Evolutionary conservation across 2,888 invertebrate species (phyloP).

Genomic region (Agriopis aurantiaria): DNA sequence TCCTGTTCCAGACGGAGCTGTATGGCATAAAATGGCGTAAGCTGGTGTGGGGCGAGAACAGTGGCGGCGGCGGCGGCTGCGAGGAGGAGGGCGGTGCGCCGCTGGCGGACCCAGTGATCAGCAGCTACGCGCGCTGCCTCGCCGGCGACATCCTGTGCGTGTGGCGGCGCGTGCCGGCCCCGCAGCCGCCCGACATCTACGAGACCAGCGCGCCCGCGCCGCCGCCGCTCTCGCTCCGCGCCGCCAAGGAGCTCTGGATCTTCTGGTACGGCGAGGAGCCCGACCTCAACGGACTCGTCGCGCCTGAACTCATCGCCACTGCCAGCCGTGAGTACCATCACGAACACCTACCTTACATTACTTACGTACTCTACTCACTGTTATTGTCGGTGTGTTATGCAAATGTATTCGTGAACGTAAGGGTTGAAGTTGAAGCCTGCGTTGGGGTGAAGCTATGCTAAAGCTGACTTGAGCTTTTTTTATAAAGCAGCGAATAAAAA

Average conservation of each 20-base stretch:
- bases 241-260: slow-evolving; percentile 99
- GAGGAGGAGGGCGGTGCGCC: slow-evolving; percentile 88
- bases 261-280: slow-evolving; percentile 99
- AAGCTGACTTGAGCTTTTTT: neutral
- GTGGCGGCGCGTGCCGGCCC: slow-evolving; percentile 95
- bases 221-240: slow-evolving; percentile 92
- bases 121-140: slow-evolving; percentile 96
- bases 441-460: neutral
- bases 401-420: neutral
- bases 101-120: slow-evolving; percentile 95
- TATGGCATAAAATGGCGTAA: slow-evolving; percentile 99
- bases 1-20: slow-evolving; percentile 95
- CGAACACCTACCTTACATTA: neutral
- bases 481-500: too few relatives aligned
- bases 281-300: slow-evolving; percentile 93
- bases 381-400: neutral
- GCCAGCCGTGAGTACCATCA: slow-evolving; percentile 90
- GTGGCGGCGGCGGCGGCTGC: slow-evolving; percentile 72
- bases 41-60: slow-evolving; percentile 92
- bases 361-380: neutral
- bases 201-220: slow-evolving; percentile 85
- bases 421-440: neutral
- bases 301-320: slow-evolving; percentile 93
- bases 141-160: slow-evolving; percentile 98
- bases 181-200: slow-evolving; percentile 79